Evolutionary conservation across 2,888 invertebrate species (phyloP).

Genomic region (Heteropelma amictum): DNA sequence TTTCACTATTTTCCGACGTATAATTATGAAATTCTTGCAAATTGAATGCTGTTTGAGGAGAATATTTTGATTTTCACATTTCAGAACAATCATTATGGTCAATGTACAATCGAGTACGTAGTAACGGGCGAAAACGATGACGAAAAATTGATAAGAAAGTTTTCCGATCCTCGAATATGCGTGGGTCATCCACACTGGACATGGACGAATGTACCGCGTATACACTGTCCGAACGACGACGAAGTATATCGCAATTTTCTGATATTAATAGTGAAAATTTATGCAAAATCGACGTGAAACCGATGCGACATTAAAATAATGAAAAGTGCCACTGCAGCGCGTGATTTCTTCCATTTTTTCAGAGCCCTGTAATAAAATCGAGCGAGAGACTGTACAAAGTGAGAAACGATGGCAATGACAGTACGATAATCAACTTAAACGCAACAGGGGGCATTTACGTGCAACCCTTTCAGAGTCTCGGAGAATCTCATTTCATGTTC

Average conservation of each 20-base stretch:
- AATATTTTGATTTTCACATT: slow-evolving; percentile 21
- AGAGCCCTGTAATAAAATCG: slow-evolving; percentile 76
- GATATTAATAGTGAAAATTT: not conserved
- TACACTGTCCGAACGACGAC: slow-evolving; percentile 74
- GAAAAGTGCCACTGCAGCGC: slow-evolving; percentile 8
- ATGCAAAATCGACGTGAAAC: not conserved
- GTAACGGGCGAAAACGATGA: slow-evolving; percentile 66
- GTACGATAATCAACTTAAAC: slow-evolving; percentile 70
- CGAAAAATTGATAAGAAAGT: slow-evolving; percentile 73
- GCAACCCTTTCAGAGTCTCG: slow-evolving; percentile 77
- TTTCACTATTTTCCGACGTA: too few relatives aligned
- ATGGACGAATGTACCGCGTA: slow-evolving; percentile 75
- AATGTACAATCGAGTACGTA: slow-evolving; percentile 76
- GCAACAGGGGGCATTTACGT: slow-evolving; percentile 76
- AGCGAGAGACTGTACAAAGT: slow-evolving; percentile 76
- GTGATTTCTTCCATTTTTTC: slow-evolving; percentile 47
- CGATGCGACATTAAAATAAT: not conserved
- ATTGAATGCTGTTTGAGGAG: too few relatives aligned
- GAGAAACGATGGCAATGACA: slow-evolving; percentile 61
- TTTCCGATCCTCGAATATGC: slow-evolving; percentile 76
- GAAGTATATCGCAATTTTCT: slow-evolving; percentile 66
- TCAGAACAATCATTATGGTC: slow-evolving; percentile 76
- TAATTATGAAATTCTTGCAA: too few relatives aligned
- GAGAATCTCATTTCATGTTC: slow-evolving; percentile 76
- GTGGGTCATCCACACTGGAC: slow-evolving; percentile 68